Percentiles rank a stretch among this genome's conserved stretches.
Conservation (phyloP, 2,888 invertebrate genomes). For the Volucella zonaria region DNA sequence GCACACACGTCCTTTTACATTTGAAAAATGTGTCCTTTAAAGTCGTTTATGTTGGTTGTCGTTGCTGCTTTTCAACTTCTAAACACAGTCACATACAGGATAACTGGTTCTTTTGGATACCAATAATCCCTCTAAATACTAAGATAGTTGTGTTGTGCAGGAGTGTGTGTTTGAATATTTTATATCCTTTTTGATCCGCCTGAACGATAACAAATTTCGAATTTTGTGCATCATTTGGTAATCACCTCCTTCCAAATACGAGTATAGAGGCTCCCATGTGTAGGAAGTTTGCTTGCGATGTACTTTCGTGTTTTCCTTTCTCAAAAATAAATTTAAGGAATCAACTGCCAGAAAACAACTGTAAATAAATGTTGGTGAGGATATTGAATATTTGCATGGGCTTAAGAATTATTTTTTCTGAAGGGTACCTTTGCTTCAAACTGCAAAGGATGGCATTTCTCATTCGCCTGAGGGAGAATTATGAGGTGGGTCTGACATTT, state of each 20-base stretch:
- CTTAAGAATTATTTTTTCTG: conserved; percentile 45
- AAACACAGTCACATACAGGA: conserved; percentile 35
- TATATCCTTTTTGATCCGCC: conserved; percentile 57
- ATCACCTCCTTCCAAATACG: conserved; percentile 8
- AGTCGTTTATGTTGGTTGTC: conserved; percentile 8
- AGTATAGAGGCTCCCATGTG: conserved; percentile 7
- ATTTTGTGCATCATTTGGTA: conserved; percentile 70
- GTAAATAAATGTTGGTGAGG: conserved; percentile 40
- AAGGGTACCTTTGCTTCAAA: conserved; percentile 14
- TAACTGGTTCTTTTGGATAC: conserved; percentile 16
- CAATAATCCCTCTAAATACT: background rate
- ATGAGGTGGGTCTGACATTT: conserved; percentile 30
- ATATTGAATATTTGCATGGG: conserved; percentile 47
- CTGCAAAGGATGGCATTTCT: conserved; percentile 34
- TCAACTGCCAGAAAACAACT: conserved; percentile 21
- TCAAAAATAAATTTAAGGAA: background rate
- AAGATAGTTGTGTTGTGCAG: background rate
- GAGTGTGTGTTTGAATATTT: conserved; percentile 44
- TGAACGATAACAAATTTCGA: conserved; percentile 59
- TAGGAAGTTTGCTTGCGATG: background rate
- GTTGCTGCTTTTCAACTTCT: background rate
- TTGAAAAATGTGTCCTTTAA: conserved; percentile 9
- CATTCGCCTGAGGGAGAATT: conserved; percentile 13
- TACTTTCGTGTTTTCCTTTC: conserved; percentile 22
- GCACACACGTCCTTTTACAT: conserved; percentile 15